Evolutionary conservation across 2,113 vertebrate genomes (phyloP).

Genomic region (Aphyosemion australe): DNA sequence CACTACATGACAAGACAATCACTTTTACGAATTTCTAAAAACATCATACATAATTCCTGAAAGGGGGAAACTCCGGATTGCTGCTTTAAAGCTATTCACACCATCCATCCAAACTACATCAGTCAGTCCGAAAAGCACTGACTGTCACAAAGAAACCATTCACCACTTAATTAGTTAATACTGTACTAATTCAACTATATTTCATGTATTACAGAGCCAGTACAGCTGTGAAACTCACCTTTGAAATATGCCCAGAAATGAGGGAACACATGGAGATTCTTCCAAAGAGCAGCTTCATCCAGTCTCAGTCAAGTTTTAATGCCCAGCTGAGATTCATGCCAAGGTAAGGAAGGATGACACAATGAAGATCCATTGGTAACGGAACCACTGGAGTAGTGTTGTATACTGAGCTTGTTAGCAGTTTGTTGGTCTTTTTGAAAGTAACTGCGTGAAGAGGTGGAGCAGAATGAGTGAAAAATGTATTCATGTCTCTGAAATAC

Average conservation of each 20-base stretch:
- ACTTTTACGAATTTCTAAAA: too few relatives aligned
- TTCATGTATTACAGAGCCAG: conserved; percentile 80
- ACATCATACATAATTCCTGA: too few relatives aligned
- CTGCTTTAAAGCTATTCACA: too few relatives aligned
- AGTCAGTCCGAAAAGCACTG: too few relatives aligned
- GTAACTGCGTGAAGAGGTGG: background rate
- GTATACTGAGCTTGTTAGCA: conserved; percentile 51
- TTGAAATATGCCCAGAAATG: conserved; percentile 87
- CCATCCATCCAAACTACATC: too few relatives aligned
- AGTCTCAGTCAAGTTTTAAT: conserved; percentile 81
- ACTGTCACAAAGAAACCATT: too few relatives aligned
- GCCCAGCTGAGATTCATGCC: conserved; percentile 90
- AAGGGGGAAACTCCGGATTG: too few relatives aligned
- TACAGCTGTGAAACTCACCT: conserved; percentile 81
- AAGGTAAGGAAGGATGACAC: conserved; percentile 79
- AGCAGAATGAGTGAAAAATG: too few relatives aligned
- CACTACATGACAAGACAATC: too few relatives aligned
- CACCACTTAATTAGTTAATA: background rate
- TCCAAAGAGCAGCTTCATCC: conserved; percentile 85
- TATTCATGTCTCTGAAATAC: too few relatives aligned
- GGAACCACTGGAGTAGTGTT: conserved; percentile 48
- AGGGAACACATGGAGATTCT: conserved; percentile 87
- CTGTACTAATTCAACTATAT: conserved; percentile 5
- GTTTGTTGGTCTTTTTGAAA: conserved; percentile 43
- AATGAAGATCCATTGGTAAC: conserved; percentile 46